Conservation (phyloP, 2,888 invertebrate genomes). For the Troides aeacus region DNA sequence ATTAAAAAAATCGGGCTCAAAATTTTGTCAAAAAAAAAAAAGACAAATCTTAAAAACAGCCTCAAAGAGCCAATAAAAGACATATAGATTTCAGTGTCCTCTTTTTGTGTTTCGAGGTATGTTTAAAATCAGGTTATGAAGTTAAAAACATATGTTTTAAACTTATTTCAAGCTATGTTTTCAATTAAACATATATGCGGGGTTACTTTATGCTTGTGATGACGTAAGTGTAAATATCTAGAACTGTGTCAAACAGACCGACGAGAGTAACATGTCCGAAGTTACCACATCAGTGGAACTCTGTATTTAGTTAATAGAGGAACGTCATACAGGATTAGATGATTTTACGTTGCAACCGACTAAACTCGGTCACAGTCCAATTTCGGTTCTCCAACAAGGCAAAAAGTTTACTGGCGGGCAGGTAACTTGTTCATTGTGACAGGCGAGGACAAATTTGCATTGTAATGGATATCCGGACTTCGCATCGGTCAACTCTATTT, state of each 20-base stretch:
- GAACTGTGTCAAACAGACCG: constrained; percentile 10
- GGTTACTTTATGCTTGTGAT: background rate
- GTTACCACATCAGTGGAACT: constrained; percentile 18
- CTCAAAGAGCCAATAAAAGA: too few species aligned
- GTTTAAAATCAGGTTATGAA: too few species aligned
- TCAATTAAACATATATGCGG: background rate
- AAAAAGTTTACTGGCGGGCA: constrained; percentile 64
- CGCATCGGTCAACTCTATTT: constrained; percentile 48
- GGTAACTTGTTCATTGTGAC: constrained; percentile 67
- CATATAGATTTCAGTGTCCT: too few species aligned
- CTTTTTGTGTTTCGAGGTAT: too few species aligned
- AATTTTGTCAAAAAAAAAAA: too few species aligned
- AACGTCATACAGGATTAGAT: constrained; percentile 34
- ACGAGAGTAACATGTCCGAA: constrained; percentile 7
- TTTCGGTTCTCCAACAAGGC: constrained; percentile 56
- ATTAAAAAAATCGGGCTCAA: too few species aligned
- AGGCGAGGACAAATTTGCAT: constrained; percentile 66
- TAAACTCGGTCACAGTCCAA: constrained; percentile 63
- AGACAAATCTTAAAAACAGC: too few species aligned
- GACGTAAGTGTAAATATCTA: constrained; percentile 13
- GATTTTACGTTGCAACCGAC: constrained; percentile 36
- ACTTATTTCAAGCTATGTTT: background rate
- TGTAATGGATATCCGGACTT: constrained; percentile 65
- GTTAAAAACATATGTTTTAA: too few species aligned
- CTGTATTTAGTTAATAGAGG: constrained; percentile 32